Percentiles rank a stretch among this genome's conserved stretches.
phyloP scores from a whole-genome alignment of 1,140 invertebrate genomes.

The Trachymyrmex septentrionalis region DNA sequence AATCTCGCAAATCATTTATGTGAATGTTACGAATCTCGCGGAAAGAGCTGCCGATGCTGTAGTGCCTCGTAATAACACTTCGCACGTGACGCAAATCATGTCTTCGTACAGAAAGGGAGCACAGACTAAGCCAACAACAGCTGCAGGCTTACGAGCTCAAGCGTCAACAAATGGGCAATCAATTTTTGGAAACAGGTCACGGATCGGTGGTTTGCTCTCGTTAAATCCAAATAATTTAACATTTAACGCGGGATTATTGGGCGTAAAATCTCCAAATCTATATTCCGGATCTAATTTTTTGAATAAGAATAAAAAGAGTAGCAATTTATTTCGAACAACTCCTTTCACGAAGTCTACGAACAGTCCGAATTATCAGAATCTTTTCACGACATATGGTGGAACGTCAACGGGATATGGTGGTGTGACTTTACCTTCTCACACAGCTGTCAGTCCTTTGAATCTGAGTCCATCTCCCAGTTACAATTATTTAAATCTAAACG shows the following conservation, averaged over 20 bases:
- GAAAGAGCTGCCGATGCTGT: conserved; percentile 13
- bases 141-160: conserved; percentile 84
- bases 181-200: conserved; percentile 85
- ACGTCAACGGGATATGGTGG: conserved; percentile 89
- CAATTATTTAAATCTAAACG: conserved; percentile 79
- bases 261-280: conserved; percentile 80
- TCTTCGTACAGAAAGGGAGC: conserved; percentile 84
- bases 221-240: conserved; percentile 78
- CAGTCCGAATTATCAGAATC: conserved; percentile 86
- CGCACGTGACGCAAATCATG: conserved; percentile 73
- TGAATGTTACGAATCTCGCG: background rate
- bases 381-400: conserved; percentile 88
- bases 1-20: background rate
- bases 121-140: conserved; percentile 84
- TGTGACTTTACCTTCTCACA: conserved; percentile 86
- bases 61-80: conserved; percentile 44
- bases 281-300: conserved; percentile 76
- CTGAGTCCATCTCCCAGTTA: conserved; percentile 87
- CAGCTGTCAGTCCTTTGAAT: conserved; percentile 84
- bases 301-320: conserved; percentile 76
- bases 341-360: conserved; percentile 82
- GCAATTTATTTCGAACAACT: conserved; percentile 79
- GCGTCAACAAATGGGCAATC: conserved; percentile 85
- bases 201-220: conserved; percentile 83
- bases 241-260: conserved; percentile 78